phyloP scores from a whole-genome alignment of 1,140 invertebrate species.

The Zelostemma sp. region DNA sequence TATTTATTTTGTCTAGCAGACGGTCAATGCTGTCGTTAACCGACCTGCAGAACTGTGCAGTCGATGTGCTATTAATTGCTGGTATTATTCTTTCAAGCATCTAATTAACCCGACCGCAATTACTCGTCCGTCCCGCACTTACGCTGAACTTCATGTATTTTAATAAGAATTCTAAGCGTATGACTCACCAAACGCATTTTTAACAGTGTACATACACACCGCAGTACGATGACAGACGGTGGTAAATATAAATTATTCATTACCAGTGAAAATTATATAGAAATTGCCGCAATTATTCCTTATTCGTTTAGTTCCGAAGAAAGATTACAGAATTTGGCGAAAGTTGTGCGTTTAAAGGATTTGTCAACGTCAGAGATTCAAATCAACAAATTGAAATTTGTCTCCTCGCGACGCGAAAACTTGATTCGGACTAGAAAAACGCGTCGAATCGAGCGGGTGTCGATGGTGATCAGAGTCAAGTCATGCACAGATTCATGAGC shows the following conservation, averaged over 20 bases:
- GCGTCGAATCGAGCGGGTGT: constrained; percentile 41
- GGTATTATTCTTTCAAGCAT: constrained; percentile 49
- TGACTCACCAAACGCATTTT: constrained; percentile 34
- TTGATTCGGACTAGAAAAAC: constrained; percentile 32
- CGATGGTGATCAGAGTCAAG: constrained; percentile 54
- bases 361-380: constrained; percentile 38
- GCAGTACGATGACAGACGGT: constrained; percentile 31
- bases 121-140: constrained; percentile 37
- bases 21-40: constrained; percentile 33
- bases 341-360: not conserved
- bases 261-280: constrained; percentile 2
- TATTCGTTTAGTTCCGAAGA: not conserved
- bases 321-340: too few relatives aligned
- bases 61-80: constrained; percentile 51
- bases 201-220: constrained; percentile 2
- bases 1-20: constrained; percentile 36
- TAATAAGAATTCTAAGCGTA: constrained; percentile 40
- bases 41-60: constrained; percentile 19
- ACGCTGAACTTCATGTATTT: constrained; percentile 33
- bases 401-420: constrained; percentile 24
- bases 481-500: constrained; percentile 67
- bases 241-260: constrained; percentile 40
- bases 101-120: constrained; percentile 53
- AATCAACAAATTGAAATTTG: constrained; percentile 42
- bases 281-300: constrained; percentile 25